phyloP scores from a whole-genome alignment of 2,113 vertebrate species.

The Dasypus novemcinctus region DNA sequence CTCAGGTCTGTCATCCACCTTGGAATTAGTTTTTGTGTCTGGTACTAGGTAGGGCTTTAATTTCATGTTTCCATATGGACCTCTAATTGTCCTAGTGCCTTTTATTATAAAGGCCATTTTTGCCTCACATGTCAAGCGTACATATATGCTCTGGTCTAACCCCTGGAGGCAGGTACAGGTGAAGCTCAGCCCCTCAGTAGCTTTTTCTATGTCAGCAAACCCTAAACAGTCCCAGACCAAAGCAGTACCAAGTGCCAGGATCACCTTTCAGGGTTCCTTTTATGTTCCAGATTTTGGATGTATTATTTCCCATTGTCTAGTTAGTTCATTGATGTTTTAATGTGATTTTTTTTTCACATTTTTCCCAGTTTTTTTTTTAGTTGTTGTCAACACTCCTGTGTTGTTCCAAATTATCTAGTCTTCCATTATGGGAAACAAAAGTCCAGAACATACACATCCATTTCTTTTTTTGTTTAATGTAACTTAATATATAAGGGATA shows the following conservation, averaged over 20 bases:
- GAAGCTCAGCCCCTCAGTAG: not conserved
- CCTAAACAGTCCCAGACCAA: not conserved
- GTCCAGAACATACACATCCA: not conserved
- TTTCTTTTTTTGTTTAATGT: not conserved
- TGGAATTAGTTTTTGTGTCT: not conserved
- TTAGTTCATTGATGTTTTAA: not conserved
- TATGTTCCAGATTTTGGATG: not conserved
- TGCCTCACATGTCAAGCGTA: not conserved
- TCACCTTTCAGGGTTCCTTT: not conserved
- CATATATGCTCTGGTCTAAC: not conserved
- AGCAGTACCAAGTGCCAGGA: not conserved
- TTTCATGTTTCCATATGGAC: not conserved
- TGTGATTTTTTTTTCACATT: not conserved
- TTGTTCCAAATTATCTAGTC: not conserved
- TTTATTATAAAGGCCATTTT: not conserved
- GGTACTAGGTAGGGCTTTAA: not conserved
- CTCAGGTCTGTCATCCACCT: not conserved
- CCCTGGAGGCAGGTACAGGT: not conserved
- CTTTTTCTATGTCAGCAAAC: not conserved
- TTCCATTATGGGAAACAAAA: slow-evolving; percentile 14
- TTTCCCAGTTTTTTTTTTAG: not conserved
- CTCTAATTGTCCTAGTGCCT: not conserved
- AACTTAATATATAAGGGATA: not conserved
- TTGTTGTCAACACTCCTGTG: not conserved
- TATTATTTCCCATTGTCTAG: not conserved